Conservation (phyloP, 2,113 vertebrate species). For the Lynx canadensis region DNA sequence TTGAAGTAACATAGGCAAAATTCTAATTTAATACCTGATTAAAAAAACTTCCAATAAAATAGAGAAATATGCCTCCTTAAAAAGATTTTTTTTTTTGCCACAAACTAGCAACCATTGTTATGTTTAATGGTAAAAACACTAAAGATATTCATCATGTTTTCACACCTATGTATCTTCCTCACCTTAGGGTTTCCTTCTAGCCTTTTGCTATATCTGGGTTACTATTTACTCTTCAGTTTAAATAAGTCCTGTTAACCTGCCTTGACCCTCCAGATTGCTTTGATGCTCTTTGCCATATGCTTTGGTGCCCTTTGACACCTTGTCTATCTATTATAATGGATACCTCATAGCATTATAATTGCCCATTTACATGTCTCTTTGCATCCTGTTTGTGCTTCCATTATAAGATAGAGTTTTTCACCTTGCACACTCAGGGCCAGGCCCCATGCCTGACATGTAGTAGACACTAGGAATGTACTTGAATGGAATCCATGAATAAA, state of each 20-base stretch:
- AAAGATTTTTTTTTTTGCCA: not conserved
- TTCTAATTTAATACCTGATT: not conserved
- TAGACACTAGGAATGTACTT: not conserved
- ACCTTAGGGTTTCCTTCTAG: not conserved
- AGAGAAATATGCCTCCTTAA: not conserved
- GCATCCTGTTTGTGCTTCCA: not conserved
- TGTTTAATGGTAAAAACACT: not conserved
- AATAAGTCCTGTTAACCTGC: not conserved
- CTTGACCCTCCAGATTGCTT: not conserved
- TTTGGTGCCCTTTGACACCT: not conserved
- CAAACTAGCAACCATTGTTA: not conserved
- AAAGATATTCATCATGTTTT: not conserved
- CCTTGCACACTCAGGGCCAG: not conserved
- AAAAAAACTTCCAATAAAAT: not conserved
- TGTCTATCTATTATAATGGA: not conserved
- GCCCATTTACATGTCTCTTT: not conserved
- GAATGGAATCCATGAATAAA: not conserved
- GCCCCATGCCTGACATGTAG: not conserved
- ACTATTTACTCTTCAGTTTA: not conserved
- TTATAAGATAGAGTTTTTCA: not conserved
- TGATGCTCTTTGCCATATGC: not conserved
- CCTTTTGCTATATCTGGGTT: not conserved
- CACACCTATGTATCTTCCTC: not conserved
- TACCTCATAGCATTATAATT: not conserved
- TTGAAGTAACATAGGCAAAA: not conserved